Evolutionary conservation across 2,797 vertebrate species (phyloP).

Genomic region (Girardinus metallicus): DNA sequence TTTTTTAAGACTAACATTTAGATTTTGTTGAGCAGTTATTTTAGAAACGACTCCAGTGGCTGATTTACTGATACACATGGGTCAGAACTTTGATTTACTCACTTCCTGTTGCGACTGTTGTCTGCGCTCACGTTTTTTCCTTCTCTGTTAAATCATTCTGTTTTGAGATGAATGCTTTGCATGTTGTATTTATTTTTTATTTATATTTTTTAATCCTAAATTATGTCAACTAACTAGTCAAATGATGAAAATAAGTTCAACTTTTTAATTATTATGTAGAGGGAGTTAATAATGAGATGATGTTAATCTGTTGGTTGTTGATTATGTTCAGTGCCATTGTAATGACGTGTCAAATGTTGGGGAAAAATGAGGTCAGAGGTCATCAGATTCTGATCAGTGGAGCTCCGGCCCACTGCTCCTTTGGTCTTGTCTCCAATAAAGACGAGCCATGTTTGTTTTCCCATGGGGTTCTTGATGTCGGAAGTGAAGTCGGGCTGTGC

Average conservation of each 20-base stretch:
- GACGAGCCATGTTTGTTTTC: conserved; percentile 54
- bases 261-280: conserved; percentile 65
- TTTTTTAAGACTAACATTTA: conserved; percentile 36
- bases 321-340: conserved; percentile 70
- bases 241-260: conserved; percentile 56
- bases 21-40: conserved; percentile 52
- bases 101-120: conserved; percentile 62
- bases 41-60: conserved; percentile 57
- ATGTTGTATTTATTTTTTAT: conserved; percentile 6
- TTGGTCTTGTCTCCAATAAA: conserved; percentile 63
- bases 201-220: background rate
- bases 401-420: conserved; percentile 71
- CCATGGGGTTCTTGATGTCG: conserved; percentile 55
- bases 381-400: conserved; percentile 74
- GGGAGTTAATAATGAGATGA: conserved; percentile 67
- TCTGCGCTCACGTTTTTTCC: conserved; percentile 50
- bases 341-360: conserved; percentile 80
- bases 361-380: conserved; percentile 81
- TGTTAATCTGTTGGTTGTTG: conserved; percentile 73
- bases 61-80: conserved; percentile 68
- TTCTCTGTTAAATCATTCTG: conserved; percentile 23
- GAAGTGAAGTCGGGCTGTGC: conserved; percentile 59
- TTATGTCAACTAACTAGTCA: conserved; percentile 30
- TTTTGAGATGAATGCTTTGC: conserved; percentile 31
- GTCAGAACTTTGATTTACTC: conserved; percentile 66